Evolutionary conservation across 1,140 invertebrate genomes (phyloP), one percentile per base, ranked within the genome.

Genomic region (Subanguina moxae): DNA sequence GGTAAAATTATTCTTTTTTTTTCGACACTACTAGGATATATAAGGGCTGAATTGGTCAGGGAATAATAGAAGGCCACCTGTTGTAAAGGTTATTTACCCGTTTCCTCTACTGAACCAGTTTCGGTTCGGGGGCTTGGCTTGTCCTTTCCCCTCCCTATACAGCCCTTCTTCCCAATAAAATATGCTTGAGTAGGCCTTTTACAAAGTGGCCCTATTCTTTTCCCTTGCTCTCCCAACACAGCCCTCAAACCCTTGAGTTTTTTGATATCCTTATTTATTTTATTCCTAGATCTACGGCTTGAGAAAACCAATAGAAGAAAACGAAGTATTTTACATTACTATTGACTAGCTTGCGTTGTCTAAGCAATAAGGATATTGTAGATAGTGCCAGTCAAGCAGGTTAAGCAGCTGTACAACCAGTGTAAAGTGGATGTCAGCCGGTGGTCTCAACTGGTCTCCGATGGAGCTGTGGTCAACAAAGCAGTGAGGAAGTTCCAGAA

Each of bases 341-440:
- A 57, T 17, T 25, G 27, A 65, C 11, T 21, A 15, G 7, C 19
- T 9, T 65, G 3, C 57, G 1, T 32, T 3, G 28, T 21, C 28
- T 0, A 64, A 23, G 8, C 11, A n/a, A 9, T 28, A 19, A 52
- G 67, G 8, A 13, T 38, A 30, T 30, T 58, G 65, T n/a, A 69
- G 67, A 68, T 42, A 43, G 52, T 38, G 15, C 66, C 66, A 9
- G 38, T 71, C 9, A 38, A 59, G 11, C 65, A 70, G 27, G 52
- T 70, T 13, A 69, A 70, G 56, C 21, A 46, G 27, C 43, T 68
- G 23, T 68, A 58, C 64, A 27, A 48, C 23, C 52, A 70, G 32
- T 70, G 66, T 42, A 57, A 59, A 30, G 45, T 11, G 21, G 11
- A 19, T 15, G 25, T 57, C 1, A 48, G 28, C 48, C 71, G 70